Evolutionary conservation across 2,797 vertebrate species (phyloP).

Genomic region (Leuciscus waleckii): DNA sequence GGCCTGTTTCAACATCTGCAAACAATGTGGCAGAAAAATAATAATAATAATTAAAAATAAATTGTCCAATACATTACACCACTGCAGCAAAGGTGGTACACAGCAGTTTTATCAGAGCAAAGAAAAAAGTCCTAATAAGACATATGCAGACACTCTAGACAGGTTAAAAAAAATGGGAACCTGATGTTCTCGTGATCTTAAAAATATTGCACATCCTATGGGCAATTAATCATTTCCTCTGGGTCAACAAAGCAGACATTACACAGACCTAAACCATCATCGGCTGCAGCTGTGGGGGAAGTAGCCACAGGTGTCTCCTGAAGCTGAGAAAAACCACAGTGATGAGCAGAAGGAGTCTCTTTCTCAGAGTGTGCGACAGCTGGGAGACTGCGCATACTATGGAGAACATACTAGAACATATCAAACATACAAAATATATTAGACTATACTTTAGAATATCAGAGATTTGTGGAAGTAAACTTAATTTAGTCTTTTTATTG

Average conservation of each 20-base stretch:
- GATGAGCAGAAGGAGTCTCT: constrained; percentile 7
- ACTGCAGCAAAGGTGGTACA: neutral
- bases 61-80: neutral
- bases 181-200: constrained; percentile 12
- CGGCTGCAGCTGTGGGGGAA: constrained; percentile 58
- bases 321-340: constrained; percentile 8
- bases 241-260: constrained; percentile 42
- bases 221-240: constrained; percentile 39
- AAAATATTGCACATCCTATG: constrained; percentile 26
- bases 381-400: neutral
- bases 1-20: neutral
- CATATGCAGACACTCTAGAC: neutral
- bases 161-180: neutral
- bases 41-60: neutral
- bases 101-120: neutral
- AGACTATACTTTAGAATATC: neutral
- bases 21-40: neutral
- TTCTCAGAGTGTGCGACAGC: neutral
- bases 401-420: neutral
- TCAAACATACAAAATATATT: neutral
- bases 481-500: neutral
- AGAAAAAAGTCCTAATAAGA: neutral
- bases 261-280: constrained; percentile 21
- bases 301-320: constrained; percentile 46
- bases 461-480: neutral